Evolutionary conservation across 2,797 vertebrate genomes (phyloP).

Genomic region (Rhinophrynus dorsalis): DNA sequence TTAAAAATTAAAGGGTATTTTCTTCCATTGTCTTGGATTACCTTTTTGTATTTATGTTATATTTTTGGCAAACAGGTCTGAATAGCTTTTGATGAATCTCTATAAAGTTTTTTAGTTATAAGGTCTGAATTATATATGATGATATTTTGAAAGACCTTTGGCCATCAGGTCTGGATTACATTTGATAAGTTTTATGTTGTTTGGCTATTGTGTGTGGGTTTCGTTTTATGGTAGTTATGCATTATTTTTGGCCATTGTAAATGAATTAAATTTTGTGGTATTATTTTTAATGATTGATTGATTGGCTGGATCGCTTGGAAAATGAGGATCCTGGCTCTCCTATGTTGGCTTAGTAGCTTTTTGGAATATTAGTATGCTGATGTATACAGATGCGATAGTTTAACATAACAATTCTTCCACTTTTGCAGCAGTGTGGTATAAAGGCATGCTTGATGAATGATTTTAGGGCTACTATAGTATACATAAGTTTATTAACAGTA

Average conservation of each 20-base stretch:
- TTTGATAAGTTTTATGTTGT: conserved; percentile 27
- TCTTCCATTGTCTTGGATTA: conserved; percentile 25
- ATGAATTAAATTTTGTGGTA: conserved; percentile 34
- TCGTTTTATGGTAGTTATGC: conserved; percentile 19
- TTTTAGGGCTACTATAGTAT: too few species aligned
- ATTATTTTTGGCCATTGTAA: conserved; percentile 20
- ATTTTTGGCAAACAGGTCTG: conserved; percentile 35
- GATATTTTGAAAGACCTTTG: conserved; percentile 36
- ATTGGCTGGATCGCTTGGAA: neutral
- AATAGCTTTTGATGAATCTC: conserved; percentile 30
- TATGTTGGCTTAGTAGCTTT: neutral
- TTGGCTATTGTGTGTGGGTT: conserved; percentile 32
- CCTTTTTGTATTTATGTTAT: conserved; percentile 21
- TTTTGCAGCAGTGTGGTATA: too few species aligned
- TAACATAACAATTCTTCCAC: too few species aligned
- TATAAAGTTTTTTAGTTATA: conserved; percentile 23
- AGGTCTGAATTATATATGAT: conserved; percentile 32
- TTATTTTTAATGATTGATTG: conserved; percentile 28
- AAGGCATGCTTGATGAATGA: too few species aligned
- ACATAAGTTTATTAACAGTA: too few species aligned
- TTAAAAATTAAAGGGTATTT: neutral
- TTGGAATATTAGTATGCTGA: neutral
- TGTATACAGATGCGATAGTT: too few species aligned
- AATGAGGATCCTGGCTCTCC: neutral
- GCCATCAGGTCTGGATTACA: conserved; percentile 27